Evolutionary conservation across 35 echinoderm and acorn worm species (phyloP), one percentile per base, ranked within the genome.

Genomic region (Hemicentrotus pulcherrimus): DNA sequence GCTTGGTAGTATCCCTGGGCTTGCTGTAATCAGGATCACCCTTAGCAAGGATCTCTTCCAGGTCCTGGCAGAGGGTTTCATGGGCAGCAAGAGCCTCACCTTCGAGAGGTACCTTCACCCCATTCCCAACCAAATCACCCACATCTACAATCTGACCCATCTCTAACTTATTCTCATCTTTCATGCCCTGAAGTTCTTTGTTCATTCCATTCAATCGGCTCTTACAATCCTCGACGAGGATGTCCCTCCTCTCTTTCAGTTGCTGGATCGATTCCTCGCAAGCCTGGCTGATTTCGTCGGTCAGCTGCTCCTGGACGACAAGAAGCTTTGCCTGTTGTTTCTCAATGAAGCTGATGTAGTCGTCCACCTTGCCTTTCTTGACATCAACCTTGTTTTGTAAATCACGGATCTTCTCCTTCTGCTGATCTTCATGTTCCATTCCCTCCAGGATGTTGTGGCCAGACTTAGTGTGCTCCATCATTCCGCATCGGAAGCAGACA

Each of bases 401-500:
- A 16, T 22, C 45, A 12, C 13, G 32, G 91, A 93, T 93, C 46
- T 93, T 93, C 48, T 93, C 48, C 91, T 58, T 93, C 46, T 93
- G 91, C 11, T 93, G 15, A 15, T 93, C 48, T 58, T 93, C 91
- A 58, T 93, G 91, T 47, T 93, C 91, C 48, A 46, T 58, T 47
- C 46, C 91, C 32, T 93, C 46, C 16, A 93, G 46, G 30, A 93
- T 33, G 45, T 58, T 47, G 48, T 93, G 91, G n/a, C 48, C 48
- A 32, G 32, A 7, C 30, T 93, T 93, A 28, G 32, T 58, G 46
- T 93, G 91, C 11, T 93, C 91, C 48, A 93, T 50, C 91, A 93
- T 58, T 0, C 91, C 46, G 46, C 91, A 93, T 93, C 91, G 91
- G 48, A 93, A 93, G 48, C 91, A 93, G 91, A 93, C 91, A 58